Percentiles rank a stretch among this genome's conserved stretches.
Conservation (phyloP, 2,888 invertebrate species). For the Melitaea athalia region DNA sequence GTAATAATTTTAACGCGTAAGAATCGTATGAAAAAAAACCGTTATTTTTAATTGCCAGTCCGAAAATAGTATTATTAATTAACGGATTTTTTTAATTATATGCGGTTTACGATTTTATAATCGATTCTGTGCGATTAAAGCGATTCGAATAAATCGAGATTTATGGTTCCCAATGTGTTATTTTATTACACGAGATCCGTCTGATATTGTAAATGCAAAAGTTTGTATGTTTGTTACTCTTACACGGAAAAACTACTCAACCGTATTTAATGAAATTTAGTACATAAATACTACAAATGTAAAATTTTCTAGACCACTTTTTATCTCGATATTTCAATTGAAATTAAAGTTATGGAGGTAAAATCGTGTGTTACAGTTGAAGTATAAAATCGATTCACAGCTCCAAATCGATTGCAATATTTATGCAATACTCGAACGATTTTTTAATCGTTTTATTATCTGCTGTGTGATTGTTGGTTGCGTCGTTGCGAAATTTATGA, state of each 20-base stretch:
- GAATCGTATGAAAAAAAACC: slow-evolving; percentile 18
- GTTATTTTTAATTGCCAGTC: slow-evolving; percentile 26
- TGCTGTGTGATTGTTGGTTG: slow-evolving; percentile 79
- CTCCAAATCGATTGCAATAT: slow-evolving; percentile 63
- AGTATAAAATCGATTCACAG: slow-evolving; percentile 44
- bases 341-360: too few relatives aligned
- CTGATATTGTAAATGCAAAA: too few relatives aligned
- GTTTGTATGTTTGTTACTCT: too few relatives aligned
- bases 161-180: slow-evolving; percentile 52
- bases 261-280: too few relatives aligned
- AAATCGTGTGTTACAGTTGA: too few relatives aligned
- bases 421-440: slow-evolving; percentile 53
- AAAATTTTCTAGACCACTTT: too few relatives aligned
- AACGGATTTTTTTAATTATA: slow-evolving; percentile 54
- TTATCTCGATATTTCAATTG: too few relatives aligned
- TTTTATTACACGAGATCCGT: slow-evolving; percentile 35
- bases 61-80: slow-evolving; percentile 49
- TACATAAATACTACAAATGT: too few relatives aligned
- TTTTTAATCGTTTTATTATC: slow-evolving; percentile 70
- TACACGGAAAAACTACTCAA: too few relatives aligned
- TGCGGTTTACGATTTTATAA: slow-evolving; percentile 46
- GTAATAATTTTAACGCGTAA: slow-evolving; percentile 41
- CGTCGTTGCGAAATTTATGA: slow-evolving; percentile 77
- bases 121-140: slow-evolving; percentile 52
- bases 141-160: slow-evolving; percentile 57